Evolutionary conservation across 2,113 vertebrate genomes (phyloP).

Genomic region (Ranitomeya variabilis): DNA sequence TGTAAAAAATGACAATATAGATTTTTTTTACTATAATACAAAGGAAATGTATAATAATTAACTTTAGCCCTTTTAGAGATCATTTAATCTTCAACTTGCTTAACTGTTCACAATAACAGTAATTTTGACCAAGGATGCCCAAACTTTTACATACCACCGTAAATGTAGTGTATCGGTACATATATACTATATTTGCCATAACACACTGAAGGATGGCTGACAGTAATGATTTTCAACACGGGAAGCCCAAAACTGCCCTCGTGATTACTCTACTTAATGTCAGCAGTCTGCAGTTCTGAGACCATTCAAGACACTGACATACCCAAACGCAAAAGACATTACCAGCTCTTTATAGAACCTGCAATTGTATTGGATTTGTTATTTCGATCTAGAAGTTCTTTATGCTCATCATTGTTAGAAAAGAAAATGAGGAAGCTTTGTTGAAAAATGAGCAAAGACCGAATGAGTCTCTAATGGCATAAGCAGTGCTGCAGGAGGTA

Average conservation of each 20-base stretch:
- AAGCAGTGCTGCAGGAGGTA: slow-evolving; percentile 13
- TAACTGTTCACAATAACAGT: too few species aligned
- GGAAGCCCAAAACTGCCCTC: neutral
- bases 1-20: too few species aligned
- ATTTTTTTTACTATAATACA: too few species aligned
- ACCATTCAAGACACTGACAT: neutral
- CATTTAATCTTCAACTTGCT: too few species aligned
- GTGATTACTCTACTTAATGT: neutral
- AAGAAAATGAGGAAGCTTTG: neutral
- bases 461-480: slow-evolving; percentile 24
- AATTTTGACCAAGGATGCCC: too few species aligned
- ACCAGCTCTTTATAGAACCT: neutral
- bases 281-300: neutral
- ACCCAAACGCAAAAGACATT: neutral
- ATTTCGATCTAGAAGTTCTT: neutral
- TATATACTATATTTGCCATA: too few species aligned
- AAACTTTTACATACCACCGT: too few species aligned
- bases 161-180: neutral
- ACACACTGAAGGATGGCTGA: neutral
- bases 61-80: too few species aligned
- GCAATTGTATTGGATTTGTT: neutral
- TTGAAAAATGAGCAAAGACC: slow-evolving; percentile 5
- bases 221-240: neutral
- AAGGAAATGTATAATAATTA: too few species aligned
- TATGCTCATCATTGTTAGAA: neutral